phyloP scores from a whole-genome alignment of 1,140 invertebrate species.

The Uloborus diversus region DNA sequence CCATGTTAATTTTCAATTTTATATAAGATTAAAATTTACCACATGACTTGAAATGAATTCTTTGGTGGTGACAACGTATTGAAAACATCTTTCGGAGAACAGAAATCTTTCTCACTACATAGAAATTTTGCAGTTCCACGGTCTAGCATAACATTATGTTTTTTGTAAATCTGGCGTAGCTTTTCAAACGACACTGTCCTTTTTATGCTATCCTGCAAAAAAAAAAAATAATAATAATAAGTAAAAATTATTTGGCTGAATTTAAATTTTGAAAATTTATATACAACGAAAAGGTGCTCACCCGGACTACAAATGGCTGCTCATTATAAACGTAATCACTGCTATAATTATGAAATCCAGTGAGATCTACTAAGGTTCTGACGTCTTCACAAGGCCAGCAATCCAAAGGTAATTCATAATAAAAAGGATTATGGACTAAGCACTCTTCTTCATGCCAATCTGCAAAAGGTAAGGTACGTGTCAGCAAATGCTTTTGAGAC shows the following conservation, averaged over 20 bases:
- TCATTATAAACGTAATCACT: conserved; percentile 64
- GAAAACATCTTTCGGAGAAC: conserved; percentile 36
- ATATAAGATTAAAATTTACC: no score
- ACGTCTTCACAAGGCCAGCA: conserved; percentile 79
- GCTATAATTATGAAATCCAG: conserved; percentile 62
- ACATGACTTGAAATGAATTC: conserved; percentile 45
- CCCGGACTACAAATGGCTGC: conserved; percentile 66
- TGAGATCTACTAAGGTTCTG: conserved; percentile 70
- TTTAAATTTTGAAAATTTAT: neutral
- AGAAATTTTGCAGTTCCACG: conserved; percentile 48
- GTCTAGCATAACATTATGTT: conserved; percentile 29
- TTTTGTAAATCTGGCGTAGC: conserved; percentile 26
- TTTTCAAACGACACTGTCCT: conserved; percentile 23
- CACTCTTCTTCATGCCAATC: conserved; percentile 82
- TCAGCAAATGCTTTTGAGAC: no score
- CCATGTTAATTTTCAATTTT: no score
- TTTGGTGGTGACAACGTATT: conserved; percentile 3
- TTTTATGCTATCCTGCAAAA: conserved; percentile 49
- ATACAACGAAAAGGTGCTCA: conserved; percentile 37
- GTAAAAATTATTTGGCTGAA: neutral
- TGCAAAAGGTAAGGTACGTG: conserved; percentile 65
- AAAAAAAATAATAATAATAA: neutral
- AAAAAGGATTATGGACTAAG: conserved; percentile 79
- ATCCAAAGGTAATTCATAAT: conserved; percentile 75
- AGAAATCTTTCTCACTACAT: conserved; percentile 45